Percentiles rank a stretch among this genome's conserved stretches.
Evolutionary conservation across 2,113 vertebrate genomes (phyloP).

Genomic region (Lathamus discolor): DNA sequence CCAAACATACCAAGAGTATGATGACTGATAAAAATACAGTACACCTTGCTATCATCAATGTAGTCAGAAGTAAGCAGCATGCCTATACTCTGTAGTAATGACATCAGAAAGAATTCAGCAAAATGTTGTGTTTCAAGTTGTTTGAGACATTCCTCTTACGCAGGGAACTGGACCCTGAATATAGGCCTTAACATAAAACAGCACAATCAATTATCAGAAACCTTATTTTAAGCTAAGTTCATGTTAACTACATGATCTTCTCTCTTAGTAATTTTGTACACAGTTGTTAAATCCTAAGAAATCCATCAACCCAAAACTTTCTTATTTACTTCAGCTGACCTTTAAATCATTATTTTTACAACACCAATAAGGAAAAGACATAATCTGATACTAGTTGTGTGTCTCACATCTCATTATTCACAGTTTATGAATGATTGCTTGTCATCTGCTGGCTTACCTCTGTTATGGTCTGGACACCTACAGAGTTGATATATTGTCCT

Average conservation of each 20-base stretch:
- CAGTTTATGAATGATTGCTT: conserved; percentile 36
- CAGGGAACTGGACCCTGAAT: background rate
- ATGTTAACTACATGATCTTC: background rate
- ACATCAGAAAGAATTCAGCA: background rate
- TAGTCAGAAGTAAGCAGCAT: background rate
- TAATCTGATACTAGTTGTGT: background rate
- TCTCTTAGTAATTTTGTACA: background rate
- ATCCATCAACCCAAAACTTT: background rate
- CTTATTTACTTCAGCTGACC: background rate
- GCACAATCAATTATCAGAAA: background rate
- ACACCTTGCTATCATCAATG: background rate
- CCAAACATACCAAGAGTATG: background rate
- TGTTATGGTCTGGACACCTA: background rate
- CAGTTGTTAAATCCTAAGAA: background rate
- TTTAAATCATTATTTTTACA: background rate
- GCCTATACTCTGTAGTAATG: background rate
- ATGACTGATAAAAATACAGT: background rate
- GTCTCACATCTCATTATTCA: background rate
- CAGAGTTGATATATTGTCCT: background rate
- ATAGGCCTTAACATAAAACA: background rate
- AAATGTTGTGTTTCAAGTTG: background rate
- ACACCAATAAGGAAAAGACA: background rate
- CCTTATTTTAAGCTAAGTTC: background rate
- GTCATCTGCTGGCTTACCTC: background rate
- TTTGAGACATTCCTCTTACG: background rate